A percentile compares a stretch with the other conserved stretches of the same genome.
These are phyloP conservation scores for Austrolebias charrua DNA, from an alignment of 2,797 vertebrate species.

Conservation along the genomic window DNA sequence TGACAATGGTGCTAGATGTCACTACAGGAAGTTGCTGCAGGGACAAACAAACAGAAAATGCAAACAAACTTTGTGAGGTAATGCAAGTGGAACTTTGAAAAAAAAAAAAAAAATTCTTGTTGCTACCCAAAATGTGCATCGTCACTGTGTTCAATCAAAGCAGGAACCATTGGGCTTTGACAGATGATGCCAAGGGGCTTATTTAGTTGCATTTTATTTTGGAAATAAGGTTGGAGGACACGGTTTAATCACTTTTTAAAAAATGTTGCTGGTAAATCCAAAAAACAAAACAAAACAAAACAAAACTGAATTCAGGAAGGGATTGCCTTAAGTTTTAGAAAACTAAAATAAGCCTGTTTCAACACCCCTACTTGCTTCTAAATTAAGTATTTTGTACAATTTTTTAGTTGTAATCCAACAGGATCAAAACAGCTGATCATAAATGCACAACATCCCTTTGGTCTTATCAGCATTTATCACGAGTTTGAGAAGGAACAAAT, in stretches of 20 bases:
- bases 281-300: neutral
- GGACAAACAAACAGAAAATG: conserved; percentile 17
- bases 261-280: neutral
- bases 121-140: conserved; percentile 8
- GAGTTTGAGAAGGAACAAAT: too few species aligned
- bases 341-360: neutral
- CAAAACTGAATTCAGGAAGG: too few species aligned
- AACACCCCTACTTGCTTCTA: too few species aligned
- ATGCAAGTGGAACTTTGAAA: neutral
- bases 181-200: conserved; percentile 4
- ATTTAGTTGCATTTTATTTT: neutral
- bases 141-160: conserved; percentile 17
- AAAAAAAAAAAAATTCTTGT: conserved; percentile 22
- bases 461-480: too few species aligned
- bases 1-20: conserved; percentile 94
- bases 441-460: neutral
- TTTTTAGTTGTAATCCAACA: neutral
- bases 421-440: conserved; percentile 1
- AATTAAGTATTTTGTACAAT: neutral
- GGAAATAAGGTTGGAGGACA: neutral
- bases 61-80: conserved; percentile 11
- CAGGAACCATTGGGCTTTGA: conserved; percentile 1
- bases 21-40: conserved; percentile 94
- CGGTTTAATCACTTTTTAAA: conserved; percentile 4
- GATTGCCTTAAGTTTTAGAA: too few species aligned